Evolutionary conservation across 2,113 vertebrate genomes (phyloP).

Genomic region (Gobius niger): DNA sequence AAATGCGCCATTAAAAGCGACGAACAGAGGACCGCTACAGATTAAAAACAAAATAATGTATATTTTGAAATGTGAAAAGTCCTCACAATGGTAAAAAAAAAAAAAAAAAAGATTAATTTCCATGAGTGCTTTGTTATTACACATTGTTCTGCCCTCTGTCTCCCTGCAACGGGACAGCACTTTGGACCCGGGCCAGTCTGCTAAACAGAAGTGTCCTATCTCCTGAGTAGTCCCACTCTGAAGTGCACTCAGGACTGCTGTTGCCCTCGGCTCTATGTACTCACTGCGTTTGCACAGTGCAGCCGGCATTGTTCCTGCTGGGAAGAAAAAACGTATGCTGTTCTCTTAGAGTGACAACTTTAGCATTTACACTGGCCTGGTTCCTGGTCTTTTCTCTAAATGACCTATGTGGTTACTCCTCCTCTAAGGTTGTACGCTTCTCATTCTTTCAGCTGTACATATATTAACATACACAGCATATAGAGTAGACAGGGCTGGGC

Average conservation of each 20-base stretch:
- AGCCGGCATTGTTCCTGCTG: slow-evolving; percentile 21
- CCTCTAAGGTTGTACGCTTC: neutral
- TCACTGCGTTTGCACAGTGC: slow-evolving; percentile 14
- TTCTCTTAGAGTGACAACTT: slow-evolving; percentile 26
- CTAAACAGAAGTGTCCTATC: slow-evolving; percentile 32
- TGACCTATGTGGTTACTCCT: neutral
- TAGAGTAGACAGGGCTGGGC: too few relatives aligned
- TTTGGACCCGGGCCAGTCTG: slow-evolving; percentile 32
- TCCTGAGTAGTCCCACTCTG: slow-evolving; percentile 22
- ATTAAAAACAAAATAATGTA: too few relatives aligned
- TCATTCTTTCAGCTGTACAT: too few relatives aligned
- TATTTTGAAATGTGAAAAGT: too few relatives aligned
- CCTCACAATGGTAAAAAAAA: too few relatives aligned
- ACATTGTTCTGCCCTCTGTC: slow-evolving; percentile 3
- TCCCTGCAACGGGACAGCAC: neutral
- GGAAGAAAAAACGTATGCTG: slow-evolving; percentile 16
- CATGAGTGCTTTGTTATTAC: neutral
- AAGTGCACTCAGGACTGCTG: slow-evolving; percentile 28
- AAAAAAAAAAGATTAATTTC: neutral
- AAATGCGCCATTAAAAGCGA: too few relatives aligned
- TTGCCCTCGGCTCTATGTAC: slow-evolving; percentile 39
- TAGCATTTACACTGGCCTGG: slow-evolving; percentile 24
- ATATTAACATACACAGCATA: too few relatives aligned
- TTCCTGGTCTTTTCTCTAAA: slow-evolving; percentile 4
- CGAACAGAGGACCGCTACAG: too few relatives aligned